A percentile compares a stretch with the other conserved stretches of the same genome.
Evolutionary conservation across 1,140 invertebrate genomes (phyloP).

Genomic region (Laupala kohalensis): DNA sequence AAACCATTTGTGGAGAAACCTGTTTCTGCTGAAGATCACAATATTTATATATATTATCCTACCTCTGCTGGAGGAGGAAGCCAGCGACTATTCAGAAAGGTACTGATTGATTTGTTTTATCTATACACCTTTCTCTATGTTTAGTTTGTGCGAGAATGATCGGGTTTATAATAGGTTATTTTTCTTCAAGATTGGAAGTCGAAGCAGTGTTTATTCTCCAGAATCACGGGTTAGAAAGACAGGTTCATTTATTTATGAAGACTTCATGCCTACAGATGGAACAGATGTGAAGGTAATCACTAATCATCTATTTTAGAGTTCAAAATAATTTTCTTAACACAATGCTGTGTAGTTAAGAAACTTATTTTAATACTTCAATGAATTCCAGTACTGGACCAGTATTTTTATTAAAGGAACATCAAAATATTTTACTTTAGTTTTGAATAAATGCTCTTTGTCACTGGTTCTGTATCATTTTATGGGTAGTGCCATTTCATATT

Average conservation of each 20-base stretch:
- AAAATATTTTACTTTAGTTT: no score
- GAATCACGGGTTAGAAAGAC: slow-evolving; percentile 91
- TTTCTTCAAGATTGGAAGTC: slow-evolving; percentile 73
- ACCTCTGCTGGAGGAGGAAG: slow-evolving; percentile 95
- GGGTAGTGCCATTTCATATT: no score
- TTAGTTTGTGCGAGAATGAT: background rate
- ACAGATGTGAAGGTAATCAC: slow-evolving; percentile 75
- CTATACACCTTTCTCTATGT: slow-evolving; percentile 12
- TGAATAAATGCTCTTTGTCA: no score
- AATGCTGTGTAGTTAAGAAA: no score
- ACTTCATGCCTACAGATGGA: slow-evolving; percentile 99
- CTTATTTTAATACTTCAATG: no score
- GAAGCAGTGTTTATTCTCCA: slow-evolving; percentile 95
- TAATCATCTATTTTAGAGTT: no score
- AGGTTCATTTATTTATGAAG: slow-evolving; percentile 99
- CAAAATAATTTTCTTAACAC: no score
- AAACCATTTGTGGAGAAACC: slow-evolving; percentile 99
- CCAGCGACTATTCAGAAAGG: slow-evolving; percentile 93
- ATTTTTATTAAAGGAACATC: no score
- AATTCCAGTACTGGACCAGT: no score
- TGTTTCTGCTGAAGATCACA: slow-evolving; percentile 97
- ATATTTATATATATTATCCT: slow-evolving; percentile 99
- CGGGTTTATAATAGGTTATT: background rate
- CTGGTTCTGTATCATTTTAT: no score
- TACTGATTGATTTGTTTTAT: slow-evolving; percentile 30